Evolutionary conservation across 2,797 vertebrate species (phyloP).

Genomic region (Sternotherus odoratus): DNA sequence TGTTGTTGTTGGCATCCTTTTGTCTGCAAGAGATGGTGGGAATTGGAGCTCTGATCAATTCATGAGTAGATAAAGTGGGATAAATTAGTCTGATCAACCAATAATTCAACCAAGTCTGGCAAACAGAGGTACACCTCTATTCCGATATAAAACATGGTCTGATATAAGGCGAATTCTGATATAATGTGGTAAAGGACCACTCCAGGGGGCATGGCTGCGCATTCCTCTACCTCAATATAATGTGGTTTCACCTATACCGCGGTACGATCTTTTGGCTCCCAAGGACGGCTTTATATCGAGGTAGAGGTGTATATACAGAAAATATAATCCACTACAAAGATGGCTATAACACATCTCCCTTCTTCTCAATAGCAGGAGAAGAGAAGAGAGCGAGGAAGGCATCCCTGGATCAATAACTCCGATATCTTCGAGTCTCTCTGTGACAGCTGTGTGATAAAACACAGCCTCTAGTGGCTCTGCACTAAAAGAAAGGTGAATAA

Average conservation of each 20-base stretch:
- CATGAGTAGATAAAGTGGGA: conserved; percentile 27
- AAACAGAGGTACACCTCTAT: neutral
- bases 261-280: too few relatives aligned
- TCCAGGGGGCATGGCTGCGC: too few relatives aligned
- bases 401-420: neutral
- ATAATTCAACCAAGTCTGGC: neutral
- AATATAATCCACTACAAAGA: neutral
- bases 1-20: too few relatives aligned
- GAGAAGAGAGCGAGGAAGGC: neutral
- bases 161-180: too few relatives aligned
- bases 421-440: neutral
- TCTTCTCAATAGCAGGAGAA: neutral
- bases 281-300: too few relatives aligned
- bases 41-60: neutral
- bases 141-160: too few relatives aligned
- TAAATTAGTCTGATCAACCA: conserved; percentile 19
- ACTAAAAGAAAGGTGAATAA: neutral
- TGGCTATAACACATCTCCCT: neutral
- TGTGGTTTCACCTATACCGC: too few relatives aligned
- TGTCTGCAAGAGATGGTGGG: too few relatives aligned
- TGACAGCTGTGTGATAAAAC: neutral
- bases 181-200: too few relatives aligned
- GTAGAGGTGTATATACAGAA: neutral
- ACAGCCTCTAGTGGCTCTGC: neutral
- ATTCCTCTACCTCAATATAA: too few relatives aligned